Base-by-base conservation (phyloP, 2,888 invertebrate genomes). In the Leptogaster cylindrica region DNA sequence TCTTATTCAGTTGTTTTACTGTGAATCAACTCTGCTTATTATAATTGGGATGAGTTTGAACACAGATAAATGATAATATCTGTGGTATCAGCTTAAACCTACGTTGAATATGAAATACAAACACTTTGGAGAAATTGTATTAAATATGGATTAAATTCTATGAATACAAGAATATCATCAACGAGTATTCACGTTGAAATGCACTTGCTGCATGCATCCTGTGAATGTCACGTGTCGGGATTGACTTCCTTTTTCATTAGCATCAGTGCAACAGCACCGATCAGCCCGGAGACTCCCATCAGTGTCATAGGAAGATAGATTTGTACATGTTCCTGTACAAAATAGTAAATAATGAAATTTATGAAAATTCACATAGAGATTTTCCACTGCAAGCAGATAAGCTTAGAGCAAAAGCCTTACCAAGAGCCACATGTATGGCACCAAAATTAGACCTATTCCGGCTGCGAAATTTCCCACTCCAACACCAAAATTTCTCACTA, bases 401-500 rank as follows among this genome's bases (percentile, higher is more conserved):
- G 1, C 8, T 6, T n/a, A 3, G 16, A 58, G 1, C 58, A 7
- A 58, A 4, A n/a, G 10, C 79, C 86, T 86, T 80, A 91, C 90
- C 84, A 90, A 77, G 75, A 87, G 84, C 89, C 90, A 91, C 74
- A 92, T 83, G 77, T 89, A 91, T 1, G 92, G 92, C 33, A 92
- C 89, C 82, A 84, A 81, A 76, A 92, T 89, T 51, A 92, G 82
- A 1, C 89, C 91, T n/a, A 91, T 80, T 12, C 92, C 90, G 0
- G 91, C 89, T 1, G 90, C 85, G 67, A 91, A 85, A 75, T 92
- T 91, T 71, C 89, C 90, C 65, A 88, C 87, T 7, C 89, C 89
- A 12, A 89, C 86, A 1, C 89, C 89, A 31, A 89, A 83, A 73
- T 89, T 89, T 66, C 89, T 83, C 72, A 89, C 85, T 58, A 87